Evolutionary conservation across 2,797 vertebrate genomes (phyloP).

Genomic region (Cuculus canorus): DNA sequence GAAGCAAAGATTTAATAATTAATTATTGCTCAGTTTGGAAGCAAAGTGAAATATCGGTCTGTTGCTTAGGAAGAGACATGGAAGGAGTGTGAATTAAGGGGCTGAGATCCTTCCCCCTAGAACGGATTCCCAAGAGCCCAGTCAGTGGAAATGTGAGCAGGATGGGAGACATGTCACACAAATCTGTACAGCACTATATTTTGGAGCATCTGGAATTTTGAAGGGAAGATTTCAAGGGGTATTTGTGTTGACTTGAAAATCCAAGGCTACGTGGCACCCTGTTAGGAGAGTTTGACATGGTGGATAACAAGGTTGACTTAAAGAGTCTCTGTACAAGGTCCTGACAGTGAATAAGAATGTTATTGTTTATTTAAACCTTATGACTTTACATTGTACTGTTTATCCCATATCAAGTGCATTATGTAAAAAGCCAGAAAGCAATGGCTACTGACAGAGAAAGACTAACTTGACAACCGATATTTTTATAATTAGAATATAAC

Average conservation of each 20-base stretch:
- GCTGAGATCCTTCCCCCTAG: not conserved
- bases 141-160: not conserved
- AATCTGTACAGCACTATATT: not conserved
- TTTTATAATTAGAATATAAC: not conserved
- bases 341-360: not conserved
- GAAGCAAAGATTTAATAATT: not conserved
- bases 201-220: not conserved
- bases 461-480: not conserved
- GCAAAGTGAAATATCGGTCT: not conserved
- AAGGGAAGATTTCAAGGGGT: not conserved
- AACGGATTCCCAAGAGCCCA: rapidly evolving
- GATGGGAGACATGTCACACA: no score
- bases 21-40: not conserved
- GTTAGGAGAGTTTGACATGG: not conserved
- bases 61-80: not conserved
- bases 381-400: not conserved
- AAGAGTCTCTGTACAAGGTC: not conserved
- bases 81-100: not conserved
- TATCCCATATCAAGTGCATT: not conserved
- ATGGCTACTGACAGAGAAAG: not conserved
- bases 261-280: not conserved
- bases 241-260: not conserved
- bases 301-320: not conserved
- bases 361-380: not conserved
- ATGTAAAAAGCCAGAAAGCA: not conserved